These are phyloP conservation scores for Falco columbarius DNA, from an alignment of 2,797 vertebrate genomes.

Conservation along the genomic window DNA sequence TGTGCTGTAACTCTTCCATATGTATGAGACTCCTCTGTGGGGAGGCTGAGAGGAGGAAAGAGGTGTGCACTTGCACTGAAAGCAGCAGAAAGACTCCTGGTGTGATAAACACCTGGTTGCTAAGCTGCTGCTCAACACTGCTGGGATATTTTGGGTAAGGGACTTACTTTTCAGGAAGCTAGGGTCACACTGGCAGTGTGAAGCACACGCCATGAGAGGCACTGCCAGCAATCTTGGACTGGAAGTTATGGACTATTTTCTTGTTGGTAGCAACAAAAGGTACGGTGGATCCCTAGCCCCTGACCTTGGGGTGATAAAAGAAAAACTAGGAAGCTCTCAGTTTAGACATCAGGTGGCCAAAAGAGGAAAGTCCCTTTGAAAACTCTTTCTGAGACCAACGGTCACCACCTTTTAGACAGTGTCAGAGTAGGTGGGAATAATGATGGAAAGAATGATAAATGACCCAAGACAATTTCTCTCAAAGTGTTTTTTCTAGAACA, in stretches of 20 bases:
- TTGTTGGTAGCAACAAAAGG: neutral
- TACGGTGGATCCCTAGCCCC: neutral
- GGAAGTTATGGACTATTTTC: neutral
- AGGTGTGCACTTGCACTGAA: neutral
- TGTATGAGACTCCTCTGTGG: neutral
- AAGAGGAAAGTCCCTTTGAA: neutral
- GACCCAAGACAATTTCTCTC: neutral
- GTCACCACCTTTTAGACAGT: neutral
- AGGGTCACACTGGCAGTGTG: neutral
- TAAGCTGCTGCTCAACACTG: neutral
- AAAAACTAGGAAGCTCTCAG: neutral
- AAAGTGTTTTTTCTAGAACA: neutral
- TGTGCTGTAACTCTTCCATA: neutral
- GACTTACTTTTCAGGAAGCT: neutral
- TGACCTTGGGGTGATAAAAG: neutral
- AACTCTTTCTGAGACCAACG: neutral
- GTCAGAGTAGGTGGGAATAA: neutral
- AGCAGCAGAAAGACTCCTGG: neutral
- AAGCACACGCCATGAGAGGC: neutral
- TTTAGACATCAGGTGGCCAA: neutral
- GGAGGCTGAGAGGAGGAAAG: neutral
- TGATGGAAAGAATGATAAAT: neutral
- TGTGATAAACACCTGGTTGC: neutral
- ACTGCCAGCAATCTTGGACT: neutral
- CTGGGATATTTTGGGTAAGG: neutral